A percentile compares a stretch with the other conserved stretches of the same genome.
phyloP scores from a whole-genome alignment of 2,797 vertebrate species.

The Darevskia mixta region DNA sequence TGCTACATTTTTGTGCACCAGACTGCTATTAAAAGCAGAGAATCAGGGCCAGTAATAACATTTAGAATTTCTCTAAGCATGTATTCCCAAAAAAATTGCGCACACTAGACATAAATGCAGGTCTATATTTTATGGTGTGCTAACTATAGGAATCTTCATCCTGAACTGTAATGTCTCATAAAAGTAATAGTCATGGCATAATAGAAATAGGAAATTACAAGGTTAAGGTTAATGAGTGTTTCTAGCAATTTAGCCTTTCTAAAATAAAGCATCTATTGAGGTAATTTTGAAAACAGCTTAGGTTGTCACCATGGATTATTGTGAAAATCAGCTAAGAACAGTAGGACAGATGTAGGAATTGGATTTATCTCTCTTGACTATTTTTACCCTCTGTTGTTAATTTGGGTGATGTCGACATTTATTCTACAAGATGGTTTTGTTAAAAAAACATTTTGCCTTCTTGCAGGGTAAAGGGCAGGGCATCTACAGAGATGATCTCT shows the following conservation, averaged over 20 bases:
- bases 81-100: not conserved
- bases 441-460: not conserved
- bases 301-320: constrained; percentile 11
- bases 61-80: not conserved
- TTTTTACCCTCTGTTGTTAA: constrained; percentile 27
- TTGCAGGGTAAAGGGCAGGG: not conserved
- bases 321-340: not conserved
- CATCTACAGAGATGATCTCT: not conserved
- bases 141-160: not conserved
- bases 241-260: constrained; percentile 12
- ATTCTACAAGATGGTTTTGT: not conserved
- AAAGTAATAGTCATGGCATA: constrained; percentile 20
- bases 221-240: constrained; percentile 1
- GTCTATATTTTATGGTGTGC: not conserved
- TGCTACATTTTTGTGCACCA: not conserved
- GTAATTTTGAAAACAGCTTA: not conserved
- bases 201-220: constrained; percentile 29
- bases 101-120: not conserved
- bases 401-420: not conserved
- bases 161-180: not conserved
- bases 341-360: constrained; percentile 19
- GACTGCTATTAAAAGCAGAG: not conserved
- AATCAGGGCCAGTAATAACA: not conserved
- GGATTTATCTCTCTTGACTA: not conserved
- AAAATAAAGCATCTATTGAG: not conserved